Conservation (phyloP, 2,113 vertebrate species). For the Ploceus nigricollis region DNA sequence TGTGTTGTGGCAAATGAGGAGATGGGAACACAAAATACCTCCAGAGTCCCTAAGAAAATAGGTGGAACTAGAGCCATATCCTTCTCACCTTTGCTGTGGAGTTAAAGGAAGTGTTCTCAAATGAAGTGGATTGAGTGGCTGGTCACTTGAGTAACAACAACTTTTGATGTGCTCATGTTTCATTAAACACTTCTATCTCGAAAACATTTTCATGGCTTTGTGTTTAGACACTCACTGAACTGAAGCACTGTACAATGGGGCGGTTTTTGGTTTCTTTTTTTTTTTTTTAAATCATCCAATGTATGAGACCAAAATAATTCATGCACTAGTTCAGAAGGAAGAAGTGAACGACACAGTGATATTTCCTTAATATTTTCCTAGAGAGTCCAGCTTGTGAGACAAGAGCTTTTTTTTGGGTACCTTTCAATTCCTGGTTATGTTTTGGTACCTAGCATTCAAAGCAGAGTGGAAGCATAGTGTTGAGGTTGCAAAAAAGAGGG, state of each 20-base stretch:
- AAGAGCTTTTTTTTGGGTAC: neutral
- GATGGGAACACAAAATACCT: neutral
- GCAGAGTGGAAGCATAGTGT: neutral
- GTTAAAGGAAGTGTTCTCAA: neutral
- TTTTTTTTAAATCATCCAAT: neutral
- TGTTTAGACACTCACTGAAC: neutral
- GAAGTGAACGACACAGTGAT: neutral
- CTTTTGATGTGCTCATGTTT: neutral
- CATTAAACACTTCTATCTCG: neutral
- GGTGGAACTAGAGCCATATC: neutral
- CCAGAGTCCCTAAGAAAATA: neutral
- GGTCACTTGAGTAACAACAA: neutral
- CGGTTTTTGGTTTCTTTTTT: rapidly evolving
- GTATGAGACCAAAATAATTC: neutral
- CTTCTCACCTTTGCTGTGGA: neutral
- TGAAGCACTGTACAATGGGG: neutral
- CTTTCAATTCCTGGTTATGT: neutral
- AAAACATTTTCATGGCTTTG: neutral
- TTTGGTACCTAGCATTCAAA: neutral
- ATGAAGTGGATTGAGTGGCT: neutral
- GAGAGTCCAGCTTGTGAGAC: neutral
- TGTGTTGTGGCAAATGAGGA: neutral
- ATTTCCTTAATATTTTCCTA: neutral
- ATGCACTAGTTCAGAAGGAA: neutral
- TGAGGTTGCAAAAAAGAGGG: neutral